Base-by-base conservation (phyloP, 2,888 invertebrate genomes). In the Trichopoda pennipes region DNA sequence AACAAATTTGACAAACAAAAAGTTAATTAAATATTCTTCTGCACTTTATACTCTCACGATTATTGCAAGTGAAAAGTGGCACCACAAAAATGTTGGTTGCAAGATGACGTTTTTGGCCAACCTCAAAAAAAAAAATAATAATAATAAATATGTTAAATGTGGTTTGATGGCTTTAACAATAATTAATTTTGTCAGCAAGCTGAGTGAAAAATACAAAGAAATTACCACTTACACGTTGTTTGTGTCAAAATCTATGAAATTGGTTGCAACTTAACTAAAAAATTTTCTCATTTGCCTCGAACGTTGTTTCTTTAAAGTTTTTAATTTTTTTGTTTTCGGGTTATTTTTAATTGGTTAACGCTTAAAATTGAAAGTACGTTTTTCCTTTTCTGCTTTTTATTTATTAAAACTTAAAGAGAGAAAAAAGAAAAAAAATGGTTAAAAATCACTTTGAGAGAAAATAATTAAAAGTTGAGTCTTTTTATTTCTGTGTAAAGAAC, bases 41-140 rank as follows among this genome's bases (percentile, higher is more conserved):
- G 17, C 19, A 53, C 53, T 69, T 61, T 69, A n/a, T 6, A n/a
- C 32, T 44, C 19, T 69, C n/a, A 53, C 17, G 56, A 38, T 35
- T 17, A 28, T 51, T 42, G 42, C n/a, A 44, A 44, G 55, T 38
- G 38, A 51, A 61, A 28, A 63, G 9, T 10, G 23, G 7, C 23
- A 17, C 44, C 42, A 55, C 47, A 8, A 47, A 53, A 42, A 28
- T 28, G 8, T 44, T 44, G 21, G 63, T 63, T 73, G 44, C 28
- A 63, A 44, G 32, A 63, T 73, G 55, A 63, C 32, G 53, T 68
- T 28, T n/a, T 68, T 76, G 68, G 44, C 38, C 44, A 75, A 66
- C 35, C 17, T n/a, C 16, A 56, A 66, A 64, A 56, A 56, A n/a
- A n/a, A n/a, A n/a, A n/a, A n/a, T n/a, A n/a, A n/a, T n/a, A n/a